Conservation (phyloP, 1,140 invertebrate species). For the Sogatella furcifera region DNA sequence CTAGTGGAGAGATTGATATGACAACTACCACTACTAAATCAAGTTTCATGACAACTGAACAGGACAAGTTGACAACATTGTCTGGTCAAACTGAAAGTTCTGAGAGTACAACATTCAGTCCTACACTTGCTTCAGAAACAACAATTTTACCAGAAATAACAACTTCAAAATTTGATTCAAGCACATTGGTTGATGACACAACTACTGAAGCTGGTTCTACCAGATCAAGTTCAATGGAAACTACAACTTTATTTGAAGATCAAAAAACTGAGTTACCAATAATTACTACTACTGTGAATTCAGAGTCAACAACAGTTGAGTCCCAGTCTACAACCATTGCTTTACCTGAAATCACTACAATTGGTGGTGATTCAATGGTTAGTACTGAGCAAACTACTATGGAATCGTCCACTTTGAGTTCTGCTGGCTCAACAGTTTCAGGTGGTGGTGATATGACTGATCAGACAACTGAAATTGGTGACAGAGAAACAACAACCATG, state of each 20-base stretch:
- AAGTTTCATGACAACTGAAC: not conserved
- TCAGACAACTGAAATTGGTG: no score
- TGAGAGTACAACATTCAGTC: conserved; percentile 12
- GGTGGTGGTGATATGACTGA: not conserved
- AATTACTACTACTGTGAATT: not conserved
- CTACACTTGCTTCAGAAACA: conserved; percentile 22
- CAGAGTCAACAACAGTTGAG: not conserved
- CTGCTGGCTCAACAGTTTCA: not conserved
- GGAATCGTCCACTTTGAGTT: not conserved
- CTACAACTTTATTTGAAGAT: conserved; percentile 2
- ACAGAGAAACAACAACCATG: no score
- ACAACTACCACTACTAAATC: not conserved
- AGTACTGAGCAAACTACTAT: not conserved
- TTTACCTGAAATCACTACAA: conserved; percentile 2
- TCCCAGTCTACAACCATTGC: not conserved
- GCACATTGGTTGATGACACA: not conserved
- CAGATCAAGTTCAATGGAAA: conserved; percentile 6
- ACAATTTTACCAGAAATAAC: conserved; percentile 8
- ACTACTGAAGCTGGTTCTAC: not conserved
- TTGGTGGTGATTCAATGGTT: not conserved
- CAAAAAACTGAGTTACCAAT: not conserved
- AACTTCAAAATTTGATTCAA: conserved; percentile 18
- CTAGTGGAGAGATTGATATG: not conserved
- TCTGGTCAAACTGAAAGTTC: not conserved
- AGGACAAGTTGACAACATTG: not conserved